Evolutionary conservation across 2,797 vertebrate genomes (phyloP).

Genomic region (Denticeps clupeoides): DNA sequence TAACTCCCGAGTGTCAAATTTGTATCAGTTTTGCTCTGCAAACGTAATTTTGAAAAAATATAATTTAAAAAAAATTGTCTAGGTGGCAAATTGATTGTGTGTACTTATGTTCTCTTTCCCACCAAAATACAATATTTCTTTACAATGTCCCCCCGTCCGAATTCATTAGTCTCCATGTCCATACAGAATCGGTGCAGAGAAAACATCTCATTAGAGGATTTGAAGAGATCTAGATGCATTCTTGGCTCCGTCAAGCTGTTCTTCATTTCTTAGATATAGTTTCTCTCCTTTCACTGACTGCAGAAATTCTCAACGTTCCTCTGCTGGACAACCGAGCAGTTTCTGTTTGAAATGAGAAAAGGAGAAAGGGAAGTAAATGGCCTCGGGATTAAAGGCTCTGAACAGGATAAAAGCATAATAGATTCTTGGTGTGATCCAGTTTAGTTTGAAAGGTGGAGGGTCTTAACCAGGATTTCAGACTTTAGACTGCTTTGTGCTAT

Average conservation of each 20-base stretch:
- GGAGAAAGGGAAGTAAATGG: conserved; percentile 53
- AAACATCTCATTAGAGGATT: conserved; percentile 65
- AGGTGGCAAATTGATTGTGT: conserved; percentile 1
- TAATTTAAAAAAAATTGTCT: no score
- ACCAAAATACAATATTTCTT: conserved; percentile 47
- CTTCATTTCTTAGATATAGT: conserved; percentile 54
- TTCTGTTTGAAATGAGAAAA: conserved; percentile 55
- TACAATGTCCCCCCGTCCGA: conserved; percentile 50
- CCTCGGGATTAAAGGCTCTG: conserved; percentile 61
- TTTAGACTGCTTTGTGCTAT: conserved; percentile 58
- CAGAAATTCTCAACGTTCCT: conserved; percentile 62
- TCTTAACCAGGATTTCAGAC: conserved; percentile 67
- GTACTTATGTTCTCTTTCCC: conserved; percentile 44
- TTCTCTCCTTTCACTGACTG: conserved; percentile 53
- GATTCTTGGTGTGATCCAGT: conserved; percentile 68
- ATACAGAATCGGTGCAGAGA: conserved; percentile 53
- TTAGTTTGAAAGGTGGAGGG: conserved; percentile 64
- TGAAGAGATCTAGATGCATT: conserved; percentile 59
- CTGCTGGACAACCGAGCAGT: conserved; percentile 62
- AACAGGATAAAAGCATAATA: conserved; percentile 61
- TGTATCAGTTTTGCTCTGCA: no score
- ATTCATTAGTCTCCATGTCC: conserved; percentile 56
- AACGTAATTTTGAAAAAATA: no score
- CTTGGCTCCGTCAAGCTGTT: conserved; percentile 55
- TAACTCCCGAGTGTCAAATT: no score